Percentiles rank a stretch among this genome's conserved stretches.
Evolutionary conservation across 1,140 invertebrate species (phyloP).

Genomic region (Vollenhovia emeryi): DNA sequence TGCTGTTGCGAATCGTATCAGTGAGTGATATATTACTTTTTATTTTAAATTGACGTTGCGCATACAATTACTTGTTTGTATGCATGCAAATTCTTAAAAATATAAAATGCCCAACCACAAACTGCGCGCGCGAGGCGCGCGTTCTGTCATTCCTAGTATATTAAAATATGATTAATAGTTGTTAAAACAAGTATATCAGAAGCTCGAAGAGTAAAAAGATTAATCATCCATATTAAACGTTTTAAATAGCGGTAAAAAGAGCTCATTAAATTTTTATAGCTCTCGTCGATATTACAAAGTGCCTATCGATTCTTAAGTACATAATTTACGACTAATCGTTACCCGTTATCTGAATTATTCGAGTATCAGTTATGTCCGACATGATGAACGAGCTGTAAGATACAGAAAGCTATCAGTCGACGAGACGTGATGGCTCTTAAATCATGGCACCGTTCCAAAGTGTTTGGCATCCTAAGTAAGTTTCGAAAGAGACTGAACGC

Average conservation of each 20-base stretch:
- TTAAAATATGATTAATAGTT: constrained; percentile 19
- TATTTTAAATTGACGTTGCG: no score
- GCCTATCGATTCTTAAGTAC: background rate
- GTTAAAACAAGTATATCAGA: background rate
- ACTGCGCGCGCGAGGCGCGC: no score
- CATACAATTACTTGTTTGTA: no score
- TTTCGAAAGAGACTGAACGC: constrained; percentile 19
- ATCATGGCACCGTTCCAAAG: constrained; percentile 50
- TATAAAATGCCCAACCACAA: no score
- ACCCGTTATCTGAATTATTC: constrained; percentile 18
- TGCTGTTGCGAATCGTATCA: no score
- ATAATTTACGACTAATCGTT: constrained; percentile 28
- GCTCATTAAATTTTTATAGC: background rate
- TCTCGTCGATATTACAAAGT: background rate
- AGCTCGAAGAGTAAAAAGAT: background rate
- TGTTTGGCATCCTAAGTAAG: constrained; percentile 16
- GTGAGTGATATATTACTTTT: no score
- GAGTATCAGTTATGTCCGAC: constrained; percentile 29
- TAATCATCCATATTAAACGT: constrained; percentile 8
- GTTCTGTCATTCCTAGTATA: no score
- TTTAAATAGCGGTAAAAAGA: background rate
- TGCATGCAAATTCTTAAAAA: no score
- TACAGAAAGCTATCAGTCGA: constrained; percentile 33
- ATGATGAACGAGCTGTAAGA: constrained; percentile 35
- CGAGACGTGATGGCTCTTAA: constrained; percentile 32